Conservation (phyloP, 2,888 invertebrate species). For the Petrolisthes manimaculis region DNA sequence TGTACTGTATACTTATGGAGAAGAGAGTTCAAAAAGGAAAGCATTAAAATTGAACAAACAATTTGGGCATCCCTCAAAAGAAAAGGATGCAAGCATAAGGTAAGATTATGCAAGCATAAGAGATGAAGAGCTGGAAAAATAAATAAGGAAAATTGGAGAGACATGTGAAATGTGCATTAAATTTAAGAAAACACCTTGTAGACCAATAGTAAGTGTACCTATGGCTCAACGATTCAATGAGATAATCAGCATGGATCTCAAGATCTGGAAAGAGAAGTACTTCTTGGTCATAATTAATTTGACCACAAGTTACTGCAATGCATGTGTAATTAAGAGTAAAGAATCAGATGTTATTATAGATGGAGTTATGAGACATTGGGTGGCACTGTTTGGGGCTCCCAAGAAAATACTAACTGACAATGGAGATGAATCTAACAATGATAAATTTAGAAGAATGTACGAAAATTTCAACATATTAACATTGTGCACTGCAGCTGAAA, state of each 20-base stretch:
- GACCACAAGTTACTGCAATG: slow-evolving; percentile 17
- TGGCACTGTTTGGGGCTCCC: neutral
- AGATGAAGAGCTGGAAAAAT: neutral
- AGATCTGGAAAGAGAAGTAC: slow-evolving; percentile 10
- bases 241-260: too few relatives aligned
- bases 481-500: neutral
- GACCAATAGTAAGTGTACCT: neutral
- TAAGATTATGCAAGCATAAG: neutral
- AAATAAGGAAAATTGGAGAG: neutral
- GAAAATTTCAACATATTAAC: neutral
- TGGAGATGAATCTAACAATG: neutral
- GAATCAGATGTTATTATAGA: neutral
- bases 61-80: neutral
- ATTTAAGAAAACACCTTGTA: neutral
- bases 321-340: neutral
- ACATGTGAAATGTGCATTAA: neutral
- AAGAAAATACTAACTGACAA: slow-evolving; percentile 13
- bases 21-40: neutral
- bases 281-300: slow-evolving; percentile 9
- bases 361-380: neutral
- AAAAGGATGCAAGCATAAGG: neutral
- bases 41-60: neutral
- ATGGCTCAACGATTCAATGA: too few relatives aligned
- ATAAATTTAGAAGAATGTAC: slow-evolving; percentile 1
- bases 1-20: neutral